A percentile compares a stretch with the other conserved stretches of the same genome.
Evolutionary conservation across 2,797 vertebrate genomes (phyloP).

Genomic region (Tenualosa ilisha): DNA sequence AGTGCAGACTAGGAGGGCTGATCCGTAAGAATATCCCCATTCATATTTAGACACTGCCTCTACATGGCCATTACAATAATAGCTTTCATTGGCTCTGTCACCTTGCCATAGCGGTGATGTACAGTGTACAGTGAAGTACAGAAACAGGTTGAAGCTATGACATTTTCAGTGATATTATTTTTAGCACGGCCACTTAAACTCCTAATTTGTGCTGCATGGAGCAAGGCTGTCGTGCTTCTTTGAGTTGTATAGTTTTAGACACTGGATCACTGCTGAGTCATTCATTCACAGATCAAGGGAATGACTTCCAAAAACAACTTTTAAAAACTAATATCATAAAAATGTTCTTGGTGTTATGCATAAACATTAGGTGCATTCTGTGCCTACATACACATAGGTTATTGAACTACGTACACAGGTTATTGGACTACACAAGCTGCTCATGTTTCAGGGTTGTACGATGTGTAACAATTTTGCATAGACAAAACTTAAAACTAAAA

Average conservation of each 20-base stretch:
- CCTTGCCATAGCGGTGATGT: slow-evolving; percentile 41
- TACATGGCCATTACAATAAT: slow-evolving; percentile 56
- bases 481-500: no score
- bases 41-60: slow-evolving; percentile 57
- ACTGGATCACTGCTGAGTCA: not conserved
- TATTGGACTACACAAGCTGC: no score
- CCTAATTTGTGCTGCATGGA: not conserved
- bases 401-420: no score
- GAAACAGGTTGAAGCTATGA: slow-evolving; percentile 26
- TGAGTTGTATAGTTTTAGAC: not conserved
- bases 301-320: not conserved
- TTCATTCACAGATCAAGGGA: not conserved
- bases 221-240: not conserved
- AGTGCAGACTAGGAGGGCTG: not conserved
- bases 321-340: not conserved
- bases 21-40: slow-evolving; percentile 52
- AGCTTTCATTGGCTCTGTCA: slow-evolving; percentile 45
- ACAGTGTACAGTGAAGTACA: slow-evolving; percentile 25
- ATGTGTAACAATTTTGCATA: no score
- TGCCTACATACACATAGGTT: no score
- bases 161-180: slow-evolving; percentile 15
- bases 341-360: no score
- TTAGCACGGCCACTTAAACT: not conserved
- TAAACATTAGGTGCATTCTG: no score
- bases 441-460: no score